Conservation (phyloP, 2,797 vertebrate genomes). For the Menidia menidia region DNA sequence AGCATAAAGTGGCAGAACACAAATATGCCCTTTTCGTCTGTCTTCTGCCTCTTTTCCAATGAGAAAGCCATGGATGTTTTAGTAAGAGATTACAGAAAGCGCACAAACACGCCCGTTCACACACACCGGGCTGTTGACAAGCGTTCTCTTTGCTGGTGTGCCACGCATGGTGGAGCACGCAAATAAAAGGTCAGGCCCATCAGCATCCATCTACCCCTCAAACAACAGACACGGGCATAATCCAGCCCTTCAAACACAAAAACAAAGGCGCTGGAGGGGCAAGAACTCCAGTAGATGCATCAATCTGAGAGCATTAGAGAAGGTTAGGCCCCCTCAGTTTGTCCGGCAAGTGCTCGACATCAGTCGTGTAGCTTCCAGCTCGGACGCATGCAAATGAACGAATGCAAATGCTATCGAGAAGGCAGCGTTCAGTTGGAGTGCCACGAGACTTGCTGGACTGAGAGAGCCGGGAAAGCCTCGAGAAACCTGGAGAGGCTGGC, state of each 20-base stretch:
- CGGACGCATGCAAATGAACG: slow-evolving; percentile 43
- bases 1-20: slow-evolving; percentile 69
- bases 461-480: background rate
- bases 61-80: slow-evolving; percentile 70
- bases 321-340: slow-evolving; percentile 67
- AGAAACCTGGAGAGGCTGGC: no score
- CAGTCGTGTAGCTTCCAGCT: slow-evolving; percentile 14
- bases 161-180: slow-evolving; percentile 69
- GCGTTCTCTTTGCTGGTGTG: slow-evolving; percentile 59
- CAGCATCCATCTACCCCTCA: slow-evolving; percentile 74
- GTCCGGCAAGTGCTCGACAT: slow-evolving; percentile 51
- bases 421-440: slow-evolving; percentile 14
- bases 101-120: slow-evolving; percentile 59
- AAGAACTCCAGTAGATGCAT: slow-evolving; percentile 71
- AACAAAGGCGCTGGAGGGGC: slow-evolving; percentile 53
- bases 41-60: slow-evolving; percentile 68
- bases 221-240: slow-evolving; percentile 61
- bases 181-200: slow-evolving; percentile 82
- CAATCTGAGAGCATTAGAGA: slow-evolving; percentile 67
- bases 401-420: slow-evolving; percentile 4
- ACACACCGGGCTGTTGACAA: slow-evolving; percentile 65
- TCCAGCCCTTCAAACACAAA: slow-evolving; percentile 62
- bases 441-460: background rate
- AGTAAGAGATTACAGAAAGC: slow-evolving; percentile 71
- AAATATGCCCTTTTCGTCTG: slow-evolving; percentile 79